Percentiles rank a stretch among this genome's conserved stretches.
These are phyloP conservation scores for Hirudinaria manillensis DNA, from an alignment of 2,888 invertebrate genomes.

Conservation along the genomic window DNA sequence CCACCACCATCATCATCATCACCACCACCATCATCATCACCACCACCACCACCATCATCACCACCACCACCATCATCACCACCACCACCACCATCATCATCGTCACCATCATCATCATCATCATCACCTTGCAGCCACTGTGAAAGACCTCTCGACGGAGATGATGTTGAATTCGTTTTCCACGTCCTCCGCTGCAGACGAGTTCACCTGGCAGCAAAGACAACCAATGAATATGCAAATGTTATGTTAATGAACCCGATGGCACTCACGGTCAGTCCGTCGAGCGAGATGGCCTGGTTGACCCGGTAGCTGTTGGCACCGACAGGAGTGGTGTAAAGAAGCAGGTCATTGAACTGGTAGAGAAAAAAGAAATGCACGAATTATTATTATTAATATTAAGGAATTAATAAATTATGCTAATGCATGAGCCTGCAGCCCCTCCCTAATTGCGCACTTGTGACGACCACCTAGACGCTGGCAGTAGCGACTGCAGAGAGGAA, in stretches of 20 bases:
- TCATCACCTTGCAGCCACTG: slow-evolving; percentile 57
- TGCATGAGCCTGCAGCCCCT: too few species aligned
- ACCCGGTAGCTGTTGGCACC: slow-evolving; percentile 48
- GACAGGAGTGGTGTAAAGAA: slow-evolving; percentile 47
- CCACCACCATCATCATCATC: not conserved
- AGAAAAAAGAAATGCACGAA: slow-evolving; percentile 22
- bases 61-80: slow-evolving; percentile 37
- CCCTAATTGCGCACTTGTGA: too few species aligned
- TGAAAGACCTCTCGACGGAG: slow-evolving; percentile 59
- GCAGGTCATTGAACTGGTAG: slow-evolving; percentile 51
- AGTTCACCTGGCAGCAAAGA: slow-evolving; percentile 42
- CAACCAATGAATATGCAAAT: too few species aligned
- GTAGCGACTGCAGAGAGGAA: too few species aligned
- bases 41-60: too few species aligned
- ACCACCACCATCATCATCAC: not conserved
- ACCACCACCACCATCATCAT: slow-evolving; percentile 37
- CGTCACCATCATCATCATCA: slow-evolving; percentile 26
- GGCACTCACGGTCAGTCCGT: slow-evolving; percentile 57
- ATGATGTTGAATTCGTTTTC: slow-evolving; percentile 60
- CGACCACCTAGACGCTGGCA: too few species aligned
- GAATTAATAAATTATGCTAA: too few species aligned
- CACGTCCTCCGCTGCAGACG: slow-evolving; percentile 54
- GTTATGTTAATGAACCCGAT: not conserved
- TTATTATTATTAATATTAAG: too few species aligned
- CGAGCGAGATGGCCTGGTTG: slow-evolving; percentile 59